These are phyloP conservation scores for Phengaris arion DNA, from an alignment of 2,888 invertebrate species.

Conservation along the genomic window DNA sequence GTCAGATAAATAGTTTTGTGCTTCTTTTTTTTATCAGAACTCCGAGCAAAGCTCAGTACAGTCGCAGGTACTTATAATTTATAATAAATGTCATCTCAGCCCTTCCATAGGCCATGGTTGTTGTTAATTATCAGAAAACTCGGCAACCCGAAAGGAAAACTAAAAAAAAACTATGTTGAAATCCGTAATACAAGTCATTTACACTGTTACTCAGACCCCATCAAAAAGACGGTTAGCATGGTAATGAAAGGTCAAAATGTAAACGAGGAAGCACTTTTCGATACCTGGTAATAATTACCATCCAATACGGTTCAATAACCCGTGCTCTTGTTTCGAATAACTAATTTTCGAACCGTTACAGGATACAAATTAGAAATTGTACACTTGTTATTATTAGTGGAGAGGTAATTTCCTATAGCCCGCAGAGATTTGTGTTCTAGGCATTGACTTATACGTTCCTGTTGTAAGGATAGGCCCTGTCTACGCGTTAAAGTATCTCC, in stretches of 20 bases:
- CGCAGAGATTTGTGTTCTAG: conserved; percentile 32
- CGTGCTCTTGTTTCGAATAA: conserved; percentile 43
- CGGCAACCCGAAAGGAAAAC: too few relatives aligned
- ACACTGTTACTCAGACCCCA: conserved; percentile 7
- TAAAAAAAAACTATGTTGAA: too few relatives aligned
- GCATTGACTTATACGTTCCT: background rate
- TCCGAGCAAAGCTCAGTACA: too few relatives aligned
- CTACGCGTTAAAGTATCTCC: background rate
- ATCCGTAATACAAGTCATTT: background rate
- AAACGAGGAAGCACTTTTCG: conserved; percentile 27
- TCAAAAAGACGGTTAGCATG: background rate
- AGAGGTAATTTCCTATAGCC: conserved; percentile 55
- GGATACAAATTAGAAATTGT: conserved; percentile 49
- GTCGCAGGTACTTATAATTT: too few relatives aligned
- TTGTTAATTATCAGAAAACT: too few relatives aligned
- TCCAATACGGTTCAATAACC: conserved; percentile 37
- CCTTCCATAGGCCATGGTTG: too few relatives aligned
- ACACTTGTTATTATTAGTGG: conserved; percentile 52
- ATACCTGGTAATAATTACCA: conserved; percentile 39
- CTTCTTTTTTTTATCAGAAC: too few relatives aligned
- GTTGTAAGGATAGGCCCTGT: background rate
- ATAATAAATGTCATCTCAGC: too few relatives aligned
- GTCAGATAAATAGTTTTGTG: too few relatives aligned
- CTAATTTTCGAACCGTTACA: conserved; percentile 45
- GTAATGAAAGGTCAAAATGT: conserved; percentile 17